These are phyloP conservation scores for Macaca mulatta DNA, from an alignment of 2,113 vertebrate genomes.

Conservation along the genomic window DNA sequence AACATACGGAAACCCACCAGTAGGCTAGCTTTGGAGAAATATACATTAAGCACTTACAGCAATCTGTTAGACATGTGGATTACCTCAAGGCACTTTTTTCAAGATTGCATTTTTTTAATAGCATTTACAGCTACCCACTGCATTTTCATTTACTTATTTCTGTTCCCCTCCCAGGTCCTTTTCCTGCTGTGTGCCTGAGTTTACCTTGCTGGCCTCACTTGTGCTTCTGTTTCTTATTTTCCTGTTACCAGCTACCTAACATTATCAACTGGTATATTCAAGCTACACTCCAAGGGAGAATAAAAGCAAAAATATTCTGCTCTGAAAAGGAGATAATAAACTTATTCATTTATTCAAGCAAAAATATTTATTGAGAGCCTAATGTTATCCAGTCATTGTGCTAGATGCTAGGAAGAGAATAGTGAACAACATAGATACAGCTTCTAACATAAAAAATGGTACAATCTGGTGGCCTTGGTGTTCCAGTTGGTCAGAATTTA, in stretches of 20 bases:
- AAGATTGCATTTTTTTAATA: not conserved
- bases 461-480: not conserved
- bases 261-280: conserved; percentile 10
- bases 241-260: conserved; percentile 34
- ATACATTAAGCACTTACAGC: not conserved
- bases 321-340: conserved; percentile 26
- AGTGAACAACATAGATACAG: conserved; percentile 5
- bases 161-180: not conserved
- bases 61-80: conserved; percentile 28
- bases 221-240: conserved; percentile 48
- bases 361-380: conserved; percentile 52
- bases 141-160: conserved; percentile 43
- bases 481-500: conserved; percentile 38
- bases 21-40: conserved; percentile 41
- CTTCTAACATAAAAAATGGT: not conserved
- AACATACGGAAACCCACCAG: conserved; percentile 9
- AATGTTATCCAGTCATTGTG: conserved; percentile 12
- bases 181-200: not conserved
- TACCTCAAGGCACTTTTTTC: conserved; percentile 24
- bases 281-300: not conserved
- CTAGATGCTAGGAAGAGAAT: conserved; percentile 9
- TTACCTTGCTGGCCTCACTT: conserved; percentile 15
- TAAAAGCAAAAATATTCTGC: not conserved
- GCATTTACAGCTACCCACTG: not conserved
- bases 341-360: conserved; percentile 25